phyloP scores from a whole-genome alignment of 2,113 vertebrate genomes.

The Oophaga pumilio region DNA sequence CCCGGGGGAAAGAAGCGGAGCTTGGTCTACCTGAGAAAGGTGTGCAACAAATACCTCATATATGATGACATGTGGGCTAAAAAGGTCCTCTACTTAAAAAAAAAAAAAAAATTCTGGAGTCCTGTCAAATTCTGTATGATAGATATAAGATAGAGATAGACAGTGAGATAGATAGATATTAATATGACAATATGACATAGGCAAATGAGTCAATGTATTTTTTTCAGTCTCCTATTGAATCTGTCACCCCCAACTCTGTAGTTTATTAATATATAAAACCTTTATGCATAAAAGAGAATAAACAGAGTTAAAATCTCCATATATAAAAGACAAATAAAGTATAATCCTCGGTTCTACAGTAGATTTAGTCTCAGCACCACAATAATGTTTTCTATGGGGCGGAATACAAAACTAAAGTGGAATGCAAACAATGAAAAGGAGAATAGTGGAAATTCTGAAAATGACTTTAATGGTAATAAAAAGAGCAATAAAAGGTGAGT shows the following conservation, averaged over 20 bases:
- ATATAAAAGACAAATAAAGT: neutral
- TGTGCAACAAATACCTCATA: too few relatives aligned
- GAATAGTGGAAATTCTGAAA: neutral
- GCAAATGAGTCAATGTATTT: neutral
- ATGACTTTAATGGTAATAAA: slow-evolving; percentile 16
- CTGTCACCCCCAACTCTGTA: neutral
- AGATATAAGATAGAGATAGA: neutral
- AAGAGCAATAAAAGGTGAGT: slow-evolving; percentile 8
- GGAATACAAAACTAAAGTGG: neutral
- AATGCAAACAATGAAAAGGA: slow-evolving; percentile 21
- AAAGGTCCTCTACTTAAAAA: too few relatives aligned
- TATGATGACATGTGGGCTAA: too few relatives aligned
- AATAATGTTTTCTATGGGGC: neutral
- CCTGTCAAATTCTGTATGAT: too few relatives aligned
- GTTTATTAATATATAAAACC: neutral
- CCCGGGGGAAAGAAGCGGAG: too few relatives aligned
- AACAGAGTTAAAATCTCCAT: neutral
- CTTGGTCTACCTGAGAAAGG: too few relatives aligned
- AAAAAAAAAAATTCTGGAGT: too few relatives aligned
- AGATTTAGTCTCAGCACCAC: neutral
- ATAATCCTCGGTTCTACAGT: neutral
- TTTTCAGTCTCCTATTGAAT: neutral
- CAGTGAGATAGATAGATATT: neutral
- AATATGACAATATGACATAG: too few relatives aligned
- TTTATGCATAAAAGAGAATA: neutral